Conservation (phyloP, 1,140 invertebrate species). For the Brachionus paranguensis region DNA sequence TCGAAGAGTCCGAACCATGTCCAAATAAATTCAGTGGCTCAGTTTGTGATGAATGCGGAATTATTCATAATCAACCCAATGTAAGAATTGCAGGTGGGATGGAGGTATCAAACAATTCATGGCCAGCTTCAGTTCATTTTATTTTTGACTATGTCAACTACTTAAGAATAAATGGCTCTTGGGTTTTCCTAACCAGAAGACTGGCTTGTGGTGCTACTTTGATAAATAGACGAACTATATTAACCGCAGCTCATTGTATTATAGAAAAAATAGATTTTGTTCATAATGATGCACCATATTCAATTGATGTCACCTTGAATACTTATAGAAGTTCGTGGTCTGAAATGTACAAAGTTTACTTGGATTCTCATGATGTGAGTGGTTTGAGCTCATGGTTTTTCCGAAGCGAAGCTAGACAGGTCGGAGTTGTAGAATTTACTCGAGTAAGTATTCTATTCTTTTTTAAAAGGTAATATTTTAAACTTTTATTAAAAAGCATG, state of each 20-base stretch:
- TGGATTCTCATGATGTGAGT: background rate
- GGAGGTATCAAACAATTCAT: background rate
- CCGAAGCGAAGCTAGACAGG: too few relatives aligned
- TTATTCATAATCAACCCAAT: background rate
- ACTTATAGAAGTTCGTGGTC: background rate
- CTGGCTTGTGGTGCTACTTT: background rate
- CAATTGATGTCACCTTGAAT: background rate
- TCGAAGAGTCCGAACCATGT: background rate
- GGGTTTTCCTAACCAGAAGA: background rate
- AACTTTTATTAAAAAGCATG: background rate
- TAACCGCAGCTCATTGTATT: background rate
- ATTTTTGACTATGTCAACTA: background rate
- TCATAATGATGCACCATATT: background rate
- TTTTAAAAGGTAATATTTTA: background rate
- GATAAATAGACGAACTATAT: background rate
- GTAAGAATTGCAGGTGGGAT: background rate
- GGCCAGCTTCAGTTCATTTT: background rate
- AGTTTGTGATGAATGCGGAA: background rate
- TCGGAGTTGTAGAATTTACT: background rate
- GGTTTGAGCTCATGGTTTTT: background rate
- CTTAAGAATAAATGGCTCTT: background rate
- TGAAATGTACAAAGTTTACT: background rate
- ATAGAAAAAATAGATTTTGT: background rate
- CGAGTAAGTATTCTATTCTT: background rate
- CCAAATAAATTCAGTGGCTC: background rate